Percentiles rank a stretch among this genome's conserved stretches.
Evolutionary conservation across 2,888 invertebrate genomes (phyloP).

Genomic region (Octonoba sinensis): DNA sequence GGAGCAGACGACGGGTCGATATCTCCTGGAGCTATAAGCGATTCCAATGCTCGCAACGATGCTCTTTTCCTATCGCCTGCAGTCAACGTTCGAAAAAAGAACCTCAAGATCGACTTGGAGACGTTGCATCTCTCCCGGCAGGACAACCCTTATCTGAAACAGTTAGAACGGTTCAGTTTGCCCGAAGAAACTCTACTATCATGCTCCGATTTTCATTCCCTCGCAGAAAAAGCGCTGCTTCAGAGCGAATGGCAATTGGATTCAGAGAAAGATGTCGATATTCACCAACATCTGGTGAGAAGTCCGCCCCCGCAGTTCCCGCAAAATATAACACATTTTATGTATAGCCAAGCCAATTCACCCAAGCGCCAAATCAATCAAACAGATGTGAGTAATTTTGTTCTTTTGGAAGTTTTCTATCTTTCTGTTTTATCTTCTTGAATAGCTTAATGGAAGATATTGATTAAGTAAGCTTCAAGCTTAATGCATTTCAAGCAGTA

Average conservation of each 20-base stretch:
- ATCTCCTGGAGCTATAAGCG: constrained; percentile 12
- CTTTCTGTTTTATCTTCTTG: too few species aligned
- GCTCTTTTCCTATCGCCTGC: constrained; percentile 53
- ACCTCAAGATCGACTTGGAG: constrained; percentile 80
- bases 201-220: constrained; percentile 38
- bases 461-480: too few species aligned
- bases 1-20: constrained; percentile 1
- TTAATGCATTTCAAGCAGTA: too few species aligned
- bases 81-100: constrained; percentile 61
- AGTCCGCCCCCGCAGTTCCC: constrained; percentile 79
- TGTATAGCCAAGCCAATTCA: constrained; percentile 62
- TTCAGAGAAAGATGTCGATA: constrained; percentile 71
- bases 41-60: constrained; percentile 3
- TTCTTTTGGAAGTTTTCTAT: neutral
- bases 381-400: constrained; percentile 29
- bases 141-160: constrained; percentile 82
- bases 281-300: constrained; percentile 85
- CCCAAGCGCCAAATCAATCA: constrained; percentile 47
- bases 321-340: constrained; percentile 66
- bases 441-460: too few species aligned
- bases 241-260: constrained; percentile 47
- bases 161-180: constrained; percentile 63
- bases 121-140: constrained; percentile 83
- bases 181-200: constrained; percentile 45
- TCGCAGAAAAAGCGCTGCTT: constrained; percentile 44